Base-by-base conservation (phyloP, 2,113 vertebrate genomes). In the Chascanopsetta lugubris region DNA sequence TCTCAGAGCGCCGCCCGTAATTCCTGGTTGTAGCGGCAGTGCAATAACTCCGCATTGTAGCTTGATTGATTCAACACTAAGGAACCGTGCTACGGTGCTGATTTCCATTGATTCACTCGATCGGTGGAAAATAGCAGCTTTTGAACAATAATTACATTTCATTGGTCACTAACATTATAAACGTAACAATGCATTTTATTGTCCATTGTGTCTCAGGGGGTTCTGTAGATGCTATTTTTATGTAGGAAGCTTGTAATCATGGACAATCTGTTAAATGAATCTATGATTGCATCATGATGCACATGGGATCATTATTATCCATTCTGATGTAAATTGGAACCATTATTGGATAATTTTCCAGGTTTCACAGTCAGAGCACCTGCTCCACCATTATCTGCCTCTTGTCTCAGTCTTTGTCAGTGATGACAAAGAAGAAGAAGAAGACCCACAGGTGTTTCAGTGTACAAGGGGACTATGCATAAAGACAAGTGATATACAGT, bases 321-420 rank as follows among this genome's bases (percentile, higher is more conserved):
- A 61, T 47, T 18, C 15, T 1, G 26, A 47, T n/a, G 17, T 17
- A 15, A n/a, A 42, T 42, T 42, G 38, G n/a, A 42, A 15, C 12
- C 15, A 18, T 25, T 7, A 3, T 24, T 6, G n/a, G 21, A 21
- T 12, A 17, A n/a, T 46, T 53, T 42, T 20, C 5, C 25, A 8
- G n/a, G 29, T 30, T 18, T 53, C 25, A 3, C 40, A 26, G 51
- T 46, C 36, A 47, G n/a, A 57, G n/a, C 45, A 57, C 43, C 60
- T 64, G 53, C 20, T 21, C 30, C 56, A 11, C 34, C 34, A 22
- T 42, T 15, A 18, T 50, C 26, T n/a, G 17, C 27, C 2, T 25
- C 15, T 34, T 43, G 38, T 24, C 30, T 20, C 20, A 18, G 17
- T 72, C 17, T 34, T 25, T 32, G 40, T 61, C n/a, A 40, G 40